Evolutionary conservation across 2,113 vertebrate genomes (phyloP), one percentile per base, ranked within the genome.

Genomic region (Trichomycterus rosablanca): DNA sequence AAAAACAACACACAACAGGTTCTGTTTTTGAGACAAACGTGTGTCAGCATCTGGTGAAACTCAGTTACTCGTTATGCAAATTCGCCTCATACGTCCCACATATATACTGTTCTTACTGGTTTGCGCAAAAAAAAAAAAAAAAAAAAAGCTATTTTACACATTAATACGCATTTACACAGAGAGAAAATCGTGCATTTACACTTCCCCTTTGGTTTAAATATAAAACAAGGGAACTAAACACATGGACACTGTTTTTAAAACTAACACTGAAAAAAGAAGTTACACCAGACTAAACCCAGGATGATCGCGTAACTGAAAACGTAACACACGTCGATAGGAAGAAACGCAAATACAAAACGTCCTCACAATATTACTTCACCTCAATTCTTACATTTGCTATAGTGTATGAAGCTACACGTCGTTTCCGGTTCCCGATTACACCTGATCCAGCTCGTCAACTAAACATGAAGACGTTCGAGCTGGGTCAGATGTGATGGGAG

Each of bases 131-230:
- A n/a, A n/a, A n/a, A n/a, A n/a, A n/a, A n/a, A n/a, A n/a, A n/a
- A n/a, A n/a, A 59, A 18, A 43, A 59, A 10, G 15, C 50, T 40
- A 49, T 56, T 40, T 18, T 28, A 12, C 26, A 64, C 43, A 52
- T 22, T 10, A 32, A 70, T 34, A 30, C 26, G 15, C 32, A 40
- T 34, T n/a, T 34, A 30, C n/a, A 20, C 35, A 55, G 16, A 34
- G 39, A 59, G 53, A 51, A 59, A 39, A 54, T 45, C 15, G 58
- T 60, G 4, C 14, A 65, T 52, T 61, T 60, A 11, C 43, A 40
- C 53, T 64, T 50, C 24, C 44, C 19, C 66, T 74, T 79, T 72
- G 55, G 59, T 54, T 60, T 56, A 32, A 62, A 34, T 24, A 59
- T 24, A 63, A 63, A 57, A 62, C 46, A 28, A 8, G 43, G 66